Base-by-base conservation (phyloP, 1,140 invertebrate genomes). In the Neodiprion lecontei region DNA sequence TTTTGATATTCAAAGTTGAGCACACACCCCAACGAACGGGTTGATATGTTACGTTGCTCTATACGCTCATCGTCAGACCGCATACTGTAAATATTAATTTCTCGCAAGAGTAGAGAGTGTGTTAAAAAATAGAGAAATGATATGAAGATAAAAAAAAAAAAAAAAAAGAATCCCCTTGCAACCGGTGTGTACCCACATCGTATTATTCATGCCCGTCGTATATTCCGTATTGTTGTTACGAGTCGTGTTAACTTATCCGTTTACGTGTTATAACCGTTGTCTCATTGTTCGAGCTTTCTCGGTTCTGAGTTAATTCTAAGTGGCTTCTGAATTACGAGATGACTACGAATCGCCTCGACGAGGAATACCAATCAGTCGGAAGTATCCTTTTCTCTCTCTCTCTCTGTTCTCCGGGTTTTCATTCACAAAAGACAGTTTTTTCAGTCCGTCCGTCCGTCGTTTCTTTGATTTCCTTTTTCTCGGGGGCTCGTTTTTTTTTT, bases 201-300 rank as follows among this genome's bases (percentile, higher is more conserved):
- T 40, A 40, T 9, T 7, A 61, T 61, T 14, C 53, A 61, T 61
- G 11, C 11, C 53, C 4, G 9, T 61, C 53, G n/a, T 61, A 5
- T 17, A 61, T 61, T 61, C 3, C n/a, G 28, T 40, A 40, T 40
- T 4, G 28, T 40, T 40, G 28, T 40, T 40, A 40, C 53, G 53
- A 12, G 9, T 61, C 53, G 53, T 61, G 53, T 61, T 61, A 61
- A 61, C 53, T 61, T 61, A 61, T 61, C n/a, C 8, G n/a, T 61
- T 61, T 61, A 61, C 53, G 53, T 61, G 53, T 61, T 61, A 61
- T 40, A 12, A 61, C 53, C 53, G 53, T 61, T 61, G 53, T 61
- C 53, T 61, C 53, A 61, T 61, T 61, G 53, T 61, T 61, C 7
- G 4, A 9, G 53, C 5, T 61, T 2, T 12, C 11, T 12, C 4